Percentiles rank a stretch among this genome's conserved stretches.
Conservation (phyloP, 92 coral and sea anemone genomes). For the Phymanthus crucifer region DNA sequence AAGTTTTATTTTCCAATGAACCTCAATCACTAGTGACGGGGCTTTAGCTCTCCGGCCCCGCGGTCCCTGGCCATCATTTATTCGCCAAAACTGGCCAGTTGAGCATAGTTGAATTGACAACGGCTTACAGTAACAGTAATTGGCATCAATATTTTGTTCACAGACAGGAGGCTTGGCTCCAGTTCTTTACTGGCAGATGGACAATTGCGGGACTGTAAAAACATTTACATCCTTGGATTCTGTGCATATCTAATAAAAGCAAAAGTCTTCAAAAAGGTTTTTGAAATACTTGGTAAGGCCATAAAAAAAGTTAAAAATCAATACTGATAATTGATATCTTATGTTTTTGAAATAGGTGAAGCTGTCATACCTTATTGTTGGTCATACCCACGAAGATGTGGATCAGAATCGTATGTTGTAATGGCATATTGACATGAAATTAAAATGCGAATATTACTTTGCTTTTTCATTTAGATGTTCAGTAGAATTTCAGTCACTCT, state of each 20-base stretch:
- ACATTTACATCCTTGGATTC: slow-evolving; percentile 39
- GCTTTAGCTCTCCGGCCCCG: no score
- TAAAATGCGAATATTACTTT: not conserved
- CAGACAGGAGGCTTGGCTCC: slow-evolving; percentile 37
- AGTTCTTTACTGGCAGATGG: slow-evolving; percentile 54
- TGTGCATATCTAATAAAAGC: slow-evolving; percentile 46
- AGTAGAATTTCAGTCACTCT: slow-evolving; percentile 32
- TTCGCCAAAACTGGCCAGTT: no score
- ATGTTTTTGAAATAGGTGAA: slow-evolving; percentile 19
- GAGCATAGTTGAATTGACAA: no score
- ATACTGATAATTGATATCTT: not conserved
- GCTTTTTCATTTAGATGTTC: slow-evolving; percentile 32
- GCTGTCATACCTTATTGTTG: slow-evolving; percentile 39
- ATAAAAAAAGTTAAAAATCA: not conserved
- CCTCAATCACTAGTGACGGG: no score
- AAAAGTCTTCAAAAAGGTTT: slow-evolving; percentile 36
- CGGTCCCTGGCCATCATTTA: no score
- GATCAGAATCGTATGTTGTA: slow-evolving; percentile 22
- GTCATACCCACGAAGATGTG: slow-evolving; percentile 51
- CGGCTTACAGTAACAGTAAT: no score
- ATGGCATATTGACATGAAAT: not conserved
- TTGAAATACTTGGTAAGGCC: not conserved
- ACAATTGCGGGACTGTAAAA: slow-evolving; percentile 56
- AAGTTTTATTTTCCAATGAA: no score
- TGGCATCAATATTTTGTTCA: not conserved